phyloP scores from a whole-genome alignment of 2,888 invertebrate genomes.

The Mamestra brassicae region DNA sequence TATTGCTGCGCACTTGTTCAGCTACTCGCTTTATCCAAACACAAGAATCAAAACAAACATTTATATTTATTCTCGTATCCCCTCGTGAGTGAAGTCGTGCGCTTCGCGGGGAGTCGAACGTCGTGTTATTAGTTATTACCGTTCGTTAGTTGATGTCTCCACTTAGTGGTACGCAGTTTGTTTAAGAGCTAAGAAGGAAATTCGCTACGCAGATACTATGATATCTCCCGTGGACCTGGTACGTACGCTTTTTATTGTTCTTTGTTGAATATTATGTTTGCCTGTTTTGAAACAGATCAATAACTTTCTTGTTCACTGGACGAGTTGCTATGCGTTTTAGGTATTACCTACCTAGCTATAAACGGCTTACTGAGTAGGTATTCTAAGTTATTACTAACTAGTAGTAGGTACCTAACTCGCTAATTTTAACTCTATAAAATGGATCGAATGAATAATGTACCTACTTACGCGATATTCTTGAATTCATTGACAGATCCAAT shows the following conservation, averaged over 20 bases:
- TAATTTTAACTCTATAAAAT: too few species aligned
- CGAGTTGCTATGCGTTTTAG: conserved; percentile 19
- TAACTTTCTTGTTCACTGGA: conserved; percentile 20
- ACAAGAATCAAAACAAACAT: conserved; percentile 70
- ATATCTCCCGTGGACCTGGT: conserved; percentile 71
- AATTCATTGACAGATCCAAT: too few species aligned
- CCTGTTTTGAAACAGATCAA: conserved; percentile 42
- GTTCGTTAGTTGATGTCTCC: conserved; percentile 53
- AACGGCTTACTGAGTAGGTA: not conserved
- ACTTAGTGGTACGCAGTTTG: conserved; percentile 64
- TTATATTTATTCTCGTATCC: conserved; percentile 50
- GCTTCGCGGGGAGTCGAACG: conserved; percentile 56
- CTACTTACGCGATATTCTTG: too few species aligned
- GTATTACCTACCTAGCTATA: not conserved
- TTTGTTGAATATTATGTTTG: conserved; percentile 14
- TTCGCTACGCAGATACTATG: conserved; percentile 58
- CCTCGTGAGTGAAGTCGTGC: conserved; percentile 20
- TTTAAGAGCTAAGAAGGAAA: conserved; percentile 42
- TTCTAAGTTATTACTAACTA: not conserved
- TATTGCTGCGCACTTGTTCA: conserved; percentile 55
- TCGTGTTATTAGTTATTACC: conserved; percentile 23
- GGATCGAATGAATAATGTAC: too few species aligned
- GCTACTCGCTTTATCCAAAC: conserved; percentile 48
- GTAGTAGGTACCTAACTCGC: not conserved
- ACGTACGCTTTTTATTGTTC: conserved; percentile 51